Percentiles rank a stretch among this genome's conserved stretches.
Evolutionary conservation across 2,113 vertebrate genomes (phyloP).

Genomic region (Sitta europaea): DNA sequence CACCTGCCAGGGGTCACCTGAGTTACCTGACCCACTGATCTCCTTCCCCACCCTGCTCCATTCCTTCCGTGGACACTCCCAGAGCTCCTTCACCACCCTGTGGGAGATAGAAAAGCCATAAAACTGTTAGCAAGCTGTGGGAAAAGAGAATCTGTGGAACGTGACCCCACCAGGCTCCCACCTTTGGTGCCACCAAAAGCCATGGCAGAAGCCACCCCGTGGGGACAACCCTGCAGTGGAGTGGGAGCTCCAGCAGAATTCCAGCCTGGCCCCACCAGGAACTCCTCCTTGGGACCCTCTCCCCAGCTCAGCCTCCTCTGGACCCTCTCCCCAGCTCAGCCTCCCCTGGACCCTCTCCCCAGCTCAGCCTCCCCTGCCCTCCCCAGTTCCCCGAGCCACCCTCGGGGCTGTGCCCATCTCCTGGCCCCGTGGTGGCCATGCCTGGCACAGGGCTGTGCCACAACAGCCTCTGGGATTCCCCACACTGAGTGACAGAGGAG

Average conservation of each 20-base stretch:
- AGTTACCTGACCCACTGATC: rapidly evolving
- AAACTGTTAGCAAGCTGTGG: too few species aligned
- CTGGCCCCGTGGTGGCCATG: not conserved
- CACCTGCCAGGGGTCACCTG: not conserved
- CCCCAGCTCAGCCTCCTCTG: rapidly evolving
- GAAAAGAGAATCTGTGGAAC: too few species aligned
- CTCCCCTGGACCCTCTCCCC: not conserved
- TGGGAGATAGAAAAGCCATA: too few species aligned
- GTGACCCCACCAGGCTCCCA: rapidly evolving
- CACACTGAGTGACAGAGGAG: rapidly evolving
- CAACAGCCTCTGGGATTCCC: not conserved
- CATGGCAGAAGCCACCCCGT: too few species aligned
- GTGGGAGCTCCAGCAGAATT: rapidly evolving
- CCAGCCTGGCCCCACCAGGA: rapidly evolving
- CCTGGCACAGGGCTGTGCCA: not conserved
- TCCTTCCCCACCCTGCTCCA: not conserved
- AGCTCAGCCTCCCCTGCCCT: rapidly evolving
- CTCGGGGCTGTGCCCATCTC: not conserved
- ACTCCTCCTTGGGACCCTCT: not conserved
- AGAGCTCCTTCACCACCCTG: not conserved
- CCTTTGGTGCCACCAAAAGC: not conserved
- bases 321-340: too few species aligned
- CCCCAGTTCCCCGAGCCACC: too few species aligned
- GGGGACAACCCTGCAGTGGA: rapidly evolving
- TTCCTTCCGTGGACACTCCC: not conserved